Evolutionary conservation across 2,797 vertebrate genomes (phyloP).

Genomic region (Neopelma chrysocephalum): DNA sequence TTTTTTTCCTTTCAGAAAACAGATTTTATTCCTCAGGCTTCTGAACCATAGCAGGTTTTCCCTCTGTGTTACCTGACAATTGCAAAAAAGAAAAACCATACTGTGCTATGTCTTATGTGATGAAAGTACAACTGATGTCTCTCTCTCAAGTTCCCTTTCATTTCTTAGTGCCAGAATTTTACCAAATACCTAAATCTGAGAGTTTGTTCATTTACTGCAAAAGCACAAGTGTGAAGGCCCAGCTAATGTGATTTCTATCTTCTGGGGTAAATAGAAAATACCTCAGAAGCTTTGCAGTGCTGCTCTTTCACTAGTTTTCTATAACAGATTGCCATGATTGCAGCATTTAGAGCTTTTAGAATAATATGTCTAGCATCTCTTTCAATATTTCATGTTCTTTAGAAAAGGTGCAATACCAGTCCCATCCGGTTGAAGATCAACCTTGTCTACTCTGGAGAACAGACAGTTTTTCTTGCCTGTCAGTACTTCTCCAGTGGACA

Average conservation of each 20-base stretch:
- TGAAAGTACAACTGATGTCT: not conserved
- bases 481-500: slow-evolving; percentile 32
- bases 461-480: slow-evolving; percentile 47
- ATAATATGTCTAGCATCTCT: not conserved
- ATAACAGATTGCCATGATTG: not conserved
- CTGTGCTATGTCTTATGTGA: not conserved
- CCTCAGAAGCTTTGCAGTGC: not conserved
- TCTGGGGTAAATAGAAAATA: not conserved
- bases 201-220: not conserved
- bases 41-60: not conserved
- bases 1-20: not conserved
- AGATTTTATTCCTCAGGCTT: not conserved
- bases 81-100: not conserved
- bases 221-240: not conserved
- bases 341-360: not conserved
- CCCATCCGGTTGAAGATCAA: slow-evolving; percentile 60
- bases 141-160: not conserved
- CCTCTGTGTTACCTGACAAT: not conserved
- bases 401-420: not conserved
- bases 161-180: not conserved
- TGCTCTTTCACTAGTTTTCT: not conserved
- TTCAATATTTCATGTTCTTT: not conserved
- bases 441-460: slow-evolving; percentile 63
- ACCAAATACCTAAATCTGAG: not conserved
- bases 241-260: not conserved